A percentile compares a stretch with the other conserved stretches of the same genome.
These are phyloP conservation scores for Acrobasis suavella DNA, from an alignment of 2,888 invertebrate genomes.

Conservation along the genomic window DNA sequence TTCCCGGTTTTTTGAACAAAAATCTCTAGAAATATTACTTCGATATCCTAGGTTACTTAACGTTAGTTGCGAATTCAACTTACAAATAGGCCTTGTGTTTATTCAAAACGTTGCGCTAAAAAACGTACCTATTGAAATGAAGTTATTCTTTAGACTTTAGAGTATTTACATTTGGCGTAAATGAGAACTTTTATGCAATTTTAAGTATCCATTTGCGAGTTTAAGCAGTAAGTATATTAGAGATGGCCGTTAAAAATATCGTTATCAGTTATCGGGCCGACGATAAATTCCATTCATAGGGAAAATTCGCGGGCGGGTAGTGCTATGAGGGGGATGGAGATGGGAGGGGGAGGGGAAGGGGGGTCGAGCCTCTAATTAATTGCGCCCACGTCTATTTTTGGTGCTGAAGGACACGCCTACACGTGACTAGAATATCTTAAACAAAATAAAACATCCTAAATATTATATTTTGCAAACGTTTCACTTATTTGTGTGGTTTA, in stretches of 20 bases:
- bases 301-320: constrained; percentile 42
- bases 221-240: not conserved
- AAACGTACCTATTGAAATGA: not conserved
- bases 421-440: constrained; percentile 40
- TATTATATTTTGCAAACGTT: not conserved
- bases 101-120: no score
- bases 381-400: constrained; percentile 54
- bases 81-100: no score
- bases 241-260: constrained; percentile 36
- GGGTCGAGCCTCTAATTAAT: constrained; percentile 52
- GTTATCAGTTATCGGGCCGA: constrained; percentile 43
- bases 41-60: no score
- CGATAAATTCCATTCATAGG: constrained; percentile 52
- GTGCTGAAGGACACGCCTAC: constrained; percentile 49
- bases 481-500: not conserved
- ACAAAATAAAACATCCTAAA: not conserved
- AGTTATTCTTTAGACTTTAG: not conserved
- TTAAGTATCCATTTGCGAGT: not conserved
- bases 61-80: no score
- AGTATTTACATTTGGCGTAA: not conserved
- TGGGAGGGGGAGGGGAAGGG: not conserved
- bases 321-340: not conserved
- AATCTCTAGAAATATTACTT: no score
- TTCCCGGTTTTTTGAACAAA: no score
- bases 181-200: not conserved